Evolutionary conservation across 1,140 invertebrate species (phyloP), one percentile per base, ranked within the genome.

Genomic region (Mya arenaria): DNA sequence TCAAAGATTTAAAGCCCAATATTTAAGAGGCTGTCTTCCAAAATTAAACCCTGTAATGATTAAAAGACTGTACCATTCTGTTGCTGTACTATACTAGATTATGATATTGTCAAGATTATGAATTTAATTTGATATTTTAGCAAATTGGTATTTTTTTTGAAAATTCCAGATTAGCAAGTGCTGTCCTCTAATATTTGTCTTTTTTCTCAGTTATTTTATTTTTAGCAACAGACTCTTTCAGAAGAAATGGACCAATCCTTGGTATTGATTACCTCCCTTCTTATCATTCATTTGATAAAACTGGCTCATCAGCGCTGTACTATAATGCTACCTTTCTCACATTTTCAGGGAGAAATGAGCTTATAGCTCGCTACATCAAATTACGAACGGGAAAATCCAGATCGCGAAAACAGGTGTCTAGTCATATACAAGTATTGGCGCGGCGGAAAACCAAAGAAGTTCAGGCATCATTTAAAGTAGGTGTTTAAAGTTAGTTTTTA

Each of bases 341-440:
- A 52, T 52, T 87, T 89, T 30, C 89, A 99, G 98, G 98, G 91
- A 96, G 99, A 86, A 99, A 99, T 94, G 99, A 99, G 94, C 94
- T 99, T 89, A 99, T 99, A 93, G 99, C 99, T 84, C 95, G 99
- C 89, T 99, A 99, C 94, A 99, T 99, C 91, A 99, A 99, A 95
- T 94, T 99, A 87, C 95, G 99, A 88, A 99, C 99, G 81, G 99
- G 99, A 68, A 99, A 99, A 94, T 99, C 98, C 92, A 95, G 99
- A 93, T 99, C 99, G 90, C 95, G 99, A 90, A 99, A 99, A 94
- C 99, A 99, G 94, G 99, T 99, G 87, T 99, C 98, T 85, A 99
- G 98, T 88, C 99, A 99, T 93, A 99, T 99, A 93, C 99, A 99
- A 94, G 99, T 99, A 83, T 95, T 99, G 84, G 98, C 98, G 66